These are phyloP conservation scores for Perizoma flavofasciatum DNA, from an alignment of 2,888 invertebrate genomes.

Conservation along the genomic window DNA sequence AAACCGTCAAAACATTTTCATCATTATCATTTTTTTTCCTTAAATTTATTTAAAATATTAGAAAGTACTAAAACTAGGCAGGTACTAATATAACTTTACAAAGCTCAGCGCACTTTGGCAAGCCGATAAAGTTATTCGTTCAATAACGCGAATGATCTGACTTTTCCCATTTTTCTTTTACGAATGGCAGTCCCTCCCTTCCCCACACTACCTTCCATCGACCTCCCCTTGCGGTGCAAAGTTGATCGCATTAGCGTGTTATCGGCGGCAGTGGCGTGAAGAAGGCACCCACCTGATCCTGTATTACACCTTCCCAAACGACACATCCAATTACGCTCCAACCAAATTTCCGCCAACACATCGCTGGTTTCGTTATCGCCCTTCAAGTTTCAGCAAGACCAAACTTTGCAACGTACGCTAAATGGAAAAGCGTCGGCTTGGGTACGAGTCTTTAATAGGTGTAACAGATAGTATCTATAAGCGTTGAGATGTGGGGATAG, in stretches of 20 bases:
- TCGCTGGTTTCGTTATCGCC: slow-evolving; percentile 40
- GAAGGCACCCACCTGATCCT: slow-evolving; percentile 79
- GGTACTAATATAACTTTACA: slow-evolving; percentile 18
- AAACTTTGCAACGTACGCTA: slow-evolving; percentile 52
- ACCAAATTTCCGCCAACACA: slow-evolving; percentile 40
- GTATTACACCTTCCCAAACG: slow-evolving; percentile 52
- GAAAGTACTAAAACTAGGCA: no score
- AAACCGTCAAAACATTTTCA: background rate
- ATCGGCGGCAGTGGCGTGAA: slow-evolving; percentile 80
- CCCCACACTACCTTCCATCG: slow-evolving; percentile 41
- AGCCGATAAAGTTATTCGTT: slow-evolving; percentile 79
- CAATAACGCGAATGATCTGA: slow-evolving; percentile 80
- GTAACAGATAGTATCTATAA: slow-evolving; percentile 81
- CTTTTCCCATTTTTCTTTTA: slow-evolving; percentile 79
- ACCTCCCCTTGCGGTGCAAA: slow-evolving; percentile 79
- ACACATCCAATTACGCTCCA: slow-evolving; percentile 46
- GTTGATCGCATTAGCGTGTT: slow-evolving; percentile 84
- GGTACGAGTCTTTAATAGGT: slow-evolving; percentile 58
- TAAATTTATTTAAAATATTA: no score
- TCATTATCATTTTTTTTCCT: no score
- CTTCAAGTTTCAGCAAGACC: slow-evolving; percentile 9
- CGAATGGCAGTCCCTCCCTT: slow-evolving; percentile 56
- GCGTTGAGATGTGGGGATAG: slow-evolving; percentile 83
- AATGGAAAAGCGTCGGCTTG: slow-evolving; percentile 27
- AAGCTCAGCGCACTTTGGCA: slow-evolving; percentile 59